Conservation (phyloP, 2,113 vertebrate species). For the Microtus richardsoni region DNA sequence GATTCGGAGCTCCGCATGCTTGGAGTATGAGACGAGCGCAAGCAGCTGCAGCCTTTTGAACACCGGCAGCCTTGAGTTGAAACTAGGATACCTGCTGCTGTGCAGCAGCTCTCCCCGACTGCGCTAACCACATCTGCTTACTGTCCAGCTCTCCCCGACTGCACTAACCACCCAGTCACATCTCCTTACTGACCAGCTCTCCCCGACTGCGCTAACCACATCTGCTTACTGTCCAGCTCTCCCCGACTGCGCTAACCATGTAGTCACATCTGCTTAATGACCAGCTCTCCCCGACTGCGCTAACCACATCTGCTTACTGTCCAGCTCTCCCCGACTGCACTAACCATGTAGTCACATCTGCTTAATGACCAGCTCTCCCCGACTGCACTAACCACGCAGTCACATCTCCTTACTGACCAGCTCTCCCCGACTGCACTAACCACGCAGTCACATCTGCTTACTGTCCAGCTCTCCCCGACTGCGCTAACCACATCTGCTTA, state of each 20-base stretch:
- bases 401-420: slow-evolving; percentile 19
- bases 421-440: neutral
- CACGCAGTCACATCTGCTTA: slow-evolving; percentile 18
- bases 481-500: too few species aligned
- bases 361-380: slow-evolving; percentile 33
- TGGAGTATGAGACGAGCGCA: neutral
- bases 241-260: slow-evolving; percentile 4
- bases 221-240: neutral
- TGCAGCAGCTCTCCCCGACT: slow-evolving; percentile 1
- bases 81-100: neutral
- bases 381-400: slow-evolving; percentile 19
- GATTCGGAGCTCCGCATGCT: neutral
- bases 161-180: neutral
- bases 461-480: neutral
- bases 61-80: neutral
- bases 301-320: slow-evolving; percentile 36
- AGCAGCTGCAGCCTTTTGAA: neutral
- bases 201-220: slow-evolving; percentile 1
- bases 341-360: slow-evolving; percentile 9
- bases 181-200: neutral
- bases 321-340: neutral
- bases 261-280: slow-evolving; percentile 23
- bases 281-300: slow-evolving; percentile 11
- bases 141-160: neutral
- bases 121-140: slow-evolving; percentile 24